Base-by-base conservation (phyloP, 2,888 invertebrate species). In the Linnaemya vulpina region DNA sequence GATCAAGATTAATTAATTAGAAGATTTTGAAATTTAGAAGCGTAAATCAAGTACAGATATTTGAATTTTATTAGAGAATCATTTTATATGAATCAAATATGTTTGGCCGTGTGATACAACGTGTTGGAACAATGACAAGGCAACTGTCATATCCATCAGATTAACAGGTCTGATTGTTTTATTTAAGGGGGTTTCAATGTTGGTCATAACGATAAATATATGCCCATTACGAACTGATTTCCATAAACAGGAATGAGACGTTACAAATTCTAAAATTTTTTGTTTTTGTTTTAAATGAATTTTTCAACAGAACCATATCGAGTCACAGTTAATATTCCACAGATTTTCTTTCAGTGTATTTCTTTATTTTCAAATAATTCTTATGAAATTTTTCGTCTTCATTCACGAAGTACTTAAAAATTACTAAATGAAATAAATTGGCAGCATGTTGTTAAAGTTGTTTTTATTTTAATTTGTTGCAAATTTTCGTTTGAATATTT, bases 381-480 rank as follows among this genome's bases (percentile, higher is more conserved):
- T n/a, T n/a, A n/a, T n/a, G n/a, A n/a, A 30, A 30, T 30, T 30
- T 5, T 30, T 30, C 5, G 2, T 30, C 30, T 3, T 10, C 11
- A 49, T 17, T 46, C 46, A 11, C 22, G 55, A 70, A 46, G 49
- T 63, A n/a, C n/a, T 25, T 63, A 9, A 68, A 58, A 58, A 79
- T 67, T 51, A 76, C 78, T 82, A 51, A 30, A 82, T 65, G 76
- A 58, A 30, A 75, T 85, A 79, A 82, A 82, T 85, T 85, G 82
- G 78, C 85, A 78, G 71, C 81, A 82, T 81, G 81, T 70, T 70
- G 46, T 74, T 79, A 53, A 40, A 79, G 60, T 71, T 67, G 58
- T 58, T 55, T 75, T 46, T n/a, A 46, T 75, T 79, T 79, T 46
- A 78, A 78, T 53, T 80, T 74, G 63, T 65, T 62, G 70, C 62